phyloP scores from a whole-genome alignment of 2,888 invertebrate genomes.

The Idaea biselata region DNA sequence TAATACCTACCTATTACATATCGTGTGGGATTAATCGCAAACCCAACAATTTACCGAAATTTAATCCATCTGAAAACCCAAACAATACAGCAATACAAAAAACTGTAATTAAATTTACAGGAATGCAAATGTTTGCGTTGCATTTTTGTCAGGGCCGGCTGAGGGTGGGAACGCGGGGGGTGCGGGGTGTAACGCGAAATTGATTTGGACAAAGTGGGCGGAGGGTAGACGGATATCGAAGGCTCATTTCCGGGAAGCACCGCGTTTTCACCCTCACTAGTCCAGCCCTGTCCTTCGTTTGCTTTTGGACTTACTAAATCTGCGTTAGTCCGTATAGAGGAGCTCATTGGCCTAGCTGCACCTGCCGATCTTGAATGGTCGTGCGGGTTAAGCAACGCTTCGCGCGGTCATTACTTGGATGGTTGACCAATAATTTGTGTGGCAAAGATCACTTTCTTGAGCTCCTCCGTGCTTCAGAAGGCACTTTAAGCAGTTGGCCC shows the following conservation, averaged over 20 bases:
- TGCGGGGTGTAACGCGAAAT: constrained; percentile 55
- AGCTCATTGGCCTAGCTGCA: too few relatives aligned
- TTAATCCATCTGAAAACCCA: constrained; percentile 17
- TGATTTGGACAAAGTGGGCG: constrained; percentile 68
- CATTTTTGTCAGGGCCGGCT: constrained; percentile 32
- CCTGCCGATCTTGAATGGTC: too few relatives aligned
- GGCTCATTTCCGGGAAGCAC: constrained; percentile 65
- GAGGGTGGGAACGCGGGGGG: constrained; percentile 17
- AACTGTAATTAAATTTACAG: constrained; percentile 33
- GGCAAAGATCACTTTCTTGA: too few relatives aligned
- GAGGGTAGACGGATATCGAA: constrained; percentile 59
- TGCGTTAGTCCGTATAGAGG: constrained; percentile 11
- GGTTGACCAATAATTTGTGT: too few relatives aligned
- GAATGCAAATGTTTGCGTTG: constrained; percentile 36
- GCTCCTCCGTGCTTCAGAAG: too few relatives aligned
- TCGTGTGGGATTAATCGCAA: constrained; percentile 19
- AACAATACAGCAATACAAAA: constrained; percentile 14
- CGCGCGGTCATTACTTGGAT: too few relatives aligned
- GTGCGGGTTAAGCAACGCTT: too few relatives aligned
- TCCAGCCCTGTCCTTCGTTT: constrained; percentile 30
- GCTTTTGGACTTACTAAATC: constrained; percentile 17
- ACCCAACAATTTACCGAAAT: constrained; percentile 11
- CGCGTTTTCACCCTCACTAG: constrained; percentile 39
- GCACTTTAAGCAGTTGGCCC: too few relatives aligned
- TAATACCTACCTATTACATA: constrained; percentile 13